These are phyloP conservation scores for Druon quercuslanigerum DNA, from an alignment of 1,140 invertebrate genomes.

Conservation along the genomic window DNA sequence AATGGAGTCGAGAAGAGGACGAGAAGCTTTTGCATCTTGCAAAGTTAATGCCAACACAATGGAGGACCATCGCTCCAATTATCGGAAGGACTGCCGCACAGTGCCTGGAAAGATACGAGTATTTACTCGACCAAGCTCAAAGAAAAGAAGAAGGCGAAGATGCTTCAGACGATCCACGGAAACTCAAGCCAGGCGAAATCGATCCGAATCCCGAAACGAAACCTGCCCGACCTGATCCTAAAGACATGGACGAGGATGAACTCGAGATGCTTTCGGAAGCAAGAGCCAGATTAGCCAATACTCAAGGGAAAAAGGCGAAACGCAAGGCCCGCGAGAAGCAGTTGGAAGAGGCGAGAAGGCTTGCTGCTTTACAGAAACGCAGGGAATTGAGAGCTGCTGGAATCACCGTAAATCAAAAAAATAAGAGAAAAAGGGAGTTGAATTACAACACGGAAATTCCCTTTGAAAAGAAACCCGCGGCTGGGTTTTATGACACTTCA, in stretches of 20 bases:
- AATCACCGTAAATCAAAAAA: conserved; percentile 89
- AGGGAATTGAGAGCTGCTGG: conserved; percentile 97
- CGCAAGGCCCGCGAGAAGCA: conserved; percentile 99
- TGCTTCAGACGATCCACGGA: conserved; percentile 94
- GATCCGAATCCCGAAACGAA: conserved; percentile 99
- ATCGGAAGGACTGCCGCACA: conserved; percentile 99
- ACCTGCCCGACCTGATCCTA: conserved; percentile 98
- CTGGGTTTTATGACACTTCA: conserved; percentile 96
- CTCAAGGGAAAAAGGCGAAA: conserved; percentile 99
- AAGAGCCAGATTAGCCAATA: conserved; percentile 97
- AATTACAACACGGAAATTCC: conserved; percentile 99
- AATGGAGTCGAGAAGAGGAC: conserved; percentile 99
- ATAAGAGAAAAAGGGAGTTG: conserved; percentile 87
- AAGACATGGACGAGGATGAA: conserved; percentile 99
- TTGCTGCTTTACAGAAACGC: conserved; percentile 97
- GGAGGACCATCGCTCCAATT: conserved; percentile 99
- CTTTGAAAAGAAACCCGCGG: conserved; percentile 94
- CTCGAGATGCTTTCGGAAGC: conserved; percentile 99
- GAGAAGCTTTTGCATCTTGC: conserved; percentile 98
- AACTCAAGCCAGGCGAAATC: conserved; percentile 98
- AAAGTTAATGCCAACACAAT: conserved; percentile 99
- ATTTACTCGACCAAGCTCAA: conserved; percentile 98
- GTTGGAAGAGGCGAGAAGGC: conserved; percentile 95
- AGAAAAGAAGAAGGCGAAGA: conserved; percentile 97
- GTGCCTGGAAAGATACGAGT: conserved; percentile 98